These are phyloP conservation scores for Calliphora vicina DNA, from an alignment of 1,140 invertebrate species.

Conservation along the genomic window DNA sequence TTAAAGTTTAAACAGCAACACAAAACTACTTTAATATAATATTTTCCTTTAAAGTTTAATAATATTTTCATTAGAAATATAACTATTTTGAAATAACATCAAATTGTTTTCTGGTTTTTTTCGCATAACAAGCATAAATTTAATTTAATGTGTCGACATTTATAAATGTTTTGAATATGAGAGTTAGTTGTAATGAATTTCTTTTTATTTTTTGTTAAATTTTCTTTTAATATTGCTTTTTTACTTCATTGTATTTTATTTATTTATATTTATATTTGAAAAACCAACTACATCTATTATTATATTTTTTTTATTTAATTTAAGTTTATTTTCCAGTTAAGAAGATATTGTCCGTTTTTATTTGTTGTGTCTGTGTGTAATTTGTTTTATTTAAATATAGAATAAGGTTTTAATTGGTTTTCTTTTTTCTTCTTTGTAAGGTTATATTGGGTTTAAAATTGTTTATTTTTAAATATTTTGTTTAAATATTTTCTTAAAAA, in stretches of 20 bases:
- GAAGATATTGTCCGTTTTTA: constrained; percentile 23
- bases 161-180: constrained; percentile 7
- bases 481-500: constrained; percentile 23
- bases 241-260: constrained; percentile 4
- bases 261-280: constrained; percentile 17
- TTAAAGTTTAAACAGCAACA: not conserved
- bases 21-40: constrained; percentile 8
- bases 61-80: not conserved
- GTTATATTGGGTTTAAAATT: not conserved
- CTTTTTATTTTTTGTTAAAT: not conserved
- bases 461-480: not conserved
- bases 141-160: not conserved
- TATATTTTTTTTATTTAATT: not conserved
- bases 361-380: not conserved
- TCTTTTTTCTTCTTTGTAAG: not conserved
- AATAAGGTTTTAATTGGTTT: too few species aligned
- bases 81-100: not conserved
- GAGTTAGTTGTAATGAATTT: not conserved
- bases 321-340: constrained; percentile 19
- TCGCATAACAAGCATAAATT: not conserved
- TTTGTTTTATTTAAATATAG: not conserved
- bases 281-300: not conserved
- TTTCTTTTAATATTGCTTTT: constrained; percentile 7
- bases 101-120: not conserved
- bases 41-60: not conserved